Percentiles rank a stretch among this genome's conserved stretches.
Evolutionary conservation across 1,140 invertebrate species (phyloP).

Genomic region (Psilanteris sp.): DNA sequence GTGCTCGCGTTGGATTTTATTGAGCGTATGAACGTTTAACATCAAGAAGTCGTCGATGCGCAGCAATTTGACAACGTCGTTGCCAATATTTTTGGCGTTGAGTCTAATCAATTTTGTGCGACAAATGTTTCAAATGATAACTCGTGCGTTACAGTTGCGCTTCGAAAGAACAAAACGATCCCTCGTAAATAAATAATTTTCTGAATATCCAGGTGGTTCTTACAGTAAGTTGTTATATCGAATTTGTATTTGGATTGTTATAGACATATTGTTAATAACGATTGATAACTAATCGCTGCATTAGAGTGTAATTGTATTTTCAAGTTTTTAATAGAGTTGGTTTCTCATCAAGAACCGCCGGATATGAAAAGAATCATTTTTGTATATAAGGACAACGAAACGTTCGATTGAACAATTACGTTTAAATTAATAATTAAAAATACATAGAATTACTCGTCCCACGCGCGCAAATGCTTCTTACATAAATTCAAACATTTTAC

Average conservation of each 20-base stretch:
- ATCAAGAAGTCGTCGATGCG: slow-evolving; percentile 15
- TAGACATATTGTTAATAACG: too few relatives aligned
- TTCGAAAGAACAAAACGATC: slow-evolving; percentile 47
- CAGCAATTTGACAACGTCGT: slow-evolving; percentile 40
- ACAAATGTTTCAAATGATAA: too few relatives aligned
- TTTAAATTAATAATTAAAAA: slow-evolving; percentile 43
- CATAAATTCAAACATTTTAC: slow-evolving; percentile 71
- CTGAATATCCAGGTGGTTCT: slow-evolving; percentile 13
- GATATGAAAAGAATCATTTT: too few relatives aligned
- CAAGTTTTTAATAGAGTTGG: too few relatives aligned
- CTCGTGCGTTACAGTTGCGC: too few relatives aligned
- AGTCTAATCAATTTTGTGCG: slow-evolving; percentile 65
- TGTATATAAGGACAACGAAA: too few relatives aligned
- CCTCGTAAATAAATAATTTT: slow-evolving; percentile 41
- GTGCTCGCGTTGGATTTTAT: slow-evolving; percentile 14
- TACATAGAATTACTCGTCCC: slow-evolving; percentile 37
- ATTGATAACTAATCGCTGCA: too few relatives aligned
- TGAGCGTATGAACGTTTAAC: slow-evolving; percentile 10
- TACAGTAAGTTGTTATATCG: slow-evolving; percentile 10
- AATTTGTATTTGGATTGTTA: too few relatives aligned
- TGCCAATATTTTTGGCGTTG: slow-evolving; percentile 15
- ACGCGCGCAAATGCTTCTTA: slow-evolving; percentile 65
- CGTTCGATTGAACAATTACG: too few relatives aligned
- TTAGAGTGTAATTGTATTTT: too few relatives aligned
- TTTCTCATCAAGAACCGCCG: too few relatives aligned